Evolutionary conservation across 1,140 invertebrate genomes (phyloP), one percentile per base, ranked within the genome.

Genomic region (Formica exsecta): DNA sequence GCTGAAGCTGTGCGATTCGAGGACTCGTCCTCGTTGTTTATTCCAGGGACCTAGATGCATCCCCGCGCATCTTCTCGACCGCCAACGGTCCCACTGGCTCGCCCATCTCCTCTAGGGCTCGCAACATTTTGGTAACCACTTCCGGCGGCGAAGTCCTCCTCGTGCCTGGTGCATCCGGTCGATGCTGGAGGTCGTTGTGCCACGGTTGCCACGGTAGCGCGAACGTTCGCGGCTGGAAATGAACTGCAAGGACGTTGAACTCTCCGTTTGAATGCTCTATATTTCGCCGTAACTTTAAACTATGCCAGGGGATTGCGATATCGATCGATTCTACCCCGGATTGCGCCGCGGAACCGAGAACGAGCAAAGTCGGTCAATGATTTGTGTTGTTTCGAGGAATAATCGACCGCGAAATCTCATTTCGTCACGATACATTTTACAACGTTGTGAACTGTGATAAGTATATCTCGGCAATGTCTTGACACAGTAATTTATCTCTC

Each of bases 111-210:
- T 93, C 90, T 8, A 93, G 86, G 16, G 93, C 93, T 22, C 86
- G 70, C 16, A 90, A 85, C 59, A 93, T 71, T 38, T 92, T 93
- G 25, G 74, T 87, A 32, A 93, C 84, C 22, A 93, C 75, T 89
- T 93, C 92, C 32, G 93, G 92, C 65, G 93, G 84, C 22, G 91
- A 93, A 22, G 84, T 77, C 22, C 92, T 84, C 51, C 88, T 90
- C 29, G 65, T 86, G 9, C 89, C 88, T 2, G 92, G 93, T 1
- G 90, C 85, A 84, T 93, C 90, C 54, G 92, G 93, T 75, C 93
- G 90, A 59, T 93, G 93, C 36, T 93, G 93, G 32, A 92, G 71
- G 9, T 89, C 86, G 54, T 91, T 64, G 57, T 89, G 91, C 32
- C 80, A 85, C 3, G 66, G 62, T 68, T 81, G 81, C 25, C 62